phyloP scores from a whole-genome alignment of 1,140 invertebrate genomes.

The Drosophila nikananu region DNA sequence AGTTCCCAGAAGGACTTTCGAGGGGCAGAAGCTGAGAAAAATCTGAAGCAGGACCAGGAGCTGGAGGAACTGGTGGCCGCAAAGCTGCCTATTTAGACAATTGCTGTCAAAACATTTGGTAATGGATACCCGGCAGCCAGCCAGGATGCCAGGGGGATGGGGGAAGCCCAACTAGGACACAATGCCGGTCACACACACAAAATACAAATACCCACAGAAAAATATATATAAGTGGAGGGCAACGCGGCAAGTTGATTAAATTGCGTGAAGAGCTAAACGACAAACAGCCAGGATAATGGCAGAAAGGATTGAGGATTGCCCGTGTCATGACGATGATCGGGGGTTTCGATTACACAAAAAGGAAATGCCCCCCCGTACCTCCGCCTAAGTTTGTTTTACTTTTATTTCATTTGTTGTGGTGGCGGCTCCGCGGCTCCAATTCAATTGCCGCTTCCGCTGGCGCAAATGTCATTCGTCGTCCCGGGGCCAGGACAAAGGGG shows the following conservation, averaged over 20 bases:
- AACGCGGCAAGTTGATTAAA: conserved; percentile 79
- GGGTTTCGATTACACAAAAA: conserved; percentile 73
- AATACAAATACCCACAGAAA: not conserved
- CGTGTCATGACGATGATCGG: conserved; percentile 75
- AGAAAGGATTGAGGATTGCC: conserved; percentile 73
- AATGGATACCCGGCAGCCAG: conserved; percentile 64
- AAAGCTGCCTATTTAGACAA: conserved; percentile 74
- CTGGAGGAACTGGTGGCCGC: not conserved
- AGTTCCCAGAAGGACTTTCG: conserved; percentile 8
- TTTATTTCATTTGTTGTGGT: conserved; percentile 2
- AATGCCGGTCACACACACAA: conserved; percentile 16
- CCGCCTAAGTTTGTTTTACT: not conserved
- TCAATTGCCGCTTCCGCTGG: conserved; percentile 70
- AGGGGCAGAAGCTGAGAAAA: not conserved
- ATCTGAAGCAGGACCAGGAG: not conserved
- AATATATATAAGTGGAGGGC: conserved; percentile 32
- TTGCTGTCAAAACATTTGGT: conserved; percentile 84
- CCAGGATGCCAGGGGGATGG: conserved; percentile 1
- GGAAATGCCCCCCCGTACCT: conserved; percentile 41
- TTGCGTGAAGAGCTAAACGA: conserved; percentile 69
- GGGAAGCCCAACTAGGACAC: conserved; percentile 16
- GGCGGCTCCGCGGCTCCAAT: conserved; percentile 30
- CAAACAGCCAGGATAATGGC: conserved; percentile 51
- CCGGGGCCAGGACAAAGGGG: conserved; percentile 6
- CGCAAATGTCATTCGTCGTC: conserved; percentile 72